These are phyloP conservation scores for Chlorospingus semifuscus DNA, from an alignment of 2,797 vertebrate genomes.

Conservation along the genomic window DNA sequence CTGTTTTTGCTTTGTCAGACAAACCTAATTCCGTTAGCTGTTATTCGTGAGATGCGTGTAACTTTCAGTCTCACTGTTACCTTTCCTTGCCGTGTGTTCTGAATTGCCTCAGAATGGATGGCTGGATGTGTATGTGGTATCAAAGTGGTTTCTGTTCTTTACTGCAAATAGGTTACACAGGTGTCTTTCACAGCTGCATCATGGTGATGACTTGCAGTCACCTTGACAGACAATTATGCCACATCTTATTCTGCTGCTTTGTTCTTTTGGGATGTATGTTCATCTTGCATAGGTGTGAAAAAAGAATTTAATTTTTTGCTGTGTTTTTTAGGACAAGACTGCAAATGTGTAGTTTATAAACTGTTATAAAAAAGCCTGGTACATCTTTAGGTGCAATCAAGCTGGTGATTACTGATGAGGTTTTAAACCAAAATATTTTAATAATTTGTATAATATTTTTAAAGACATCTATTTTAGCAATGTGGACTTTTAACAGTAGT, in stretches of 20 bases:
- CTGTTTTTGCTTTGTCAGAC: background rate
- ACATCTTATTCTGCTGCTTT: background rate
- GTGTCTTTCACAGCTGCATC: background rate
- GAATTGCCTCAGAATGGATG: background rate
- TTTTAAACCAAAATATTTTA: background rate
- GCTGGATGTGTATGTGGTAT: background rate
- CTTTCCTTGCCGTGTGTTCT: background rate
- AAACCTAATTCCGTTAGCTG: rapidly evolving
- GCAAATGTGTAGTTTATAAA: background rate
- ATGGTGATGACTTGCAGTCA: background rate
- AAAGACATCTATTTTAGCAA: background rate
- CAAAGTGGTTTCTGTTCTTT: background rate
- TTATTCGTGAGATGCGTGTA: background rate
- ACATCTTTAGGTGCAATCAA: background rate
- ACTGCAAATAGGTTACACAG: background rate
- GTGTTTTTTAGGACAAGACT: background rate
- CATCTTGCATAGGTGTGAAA: background rate
- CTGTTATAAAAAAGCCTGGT: background rate
- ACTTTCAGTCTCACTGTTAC: background rate
- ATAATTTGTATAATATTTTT: background rate
- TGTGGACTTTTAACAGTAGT: background rate
- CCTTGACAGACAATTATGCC: background rate
- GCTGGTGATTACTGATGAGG: background rate
- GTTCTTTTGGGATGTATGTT: background rate
- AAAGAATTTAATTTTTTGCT: background rate